These are phyloP conservation scores for Nasonia longicornis DNA, from an alignment of 1,140 invertebrate species.

Conservation along the genomic window DNA sequence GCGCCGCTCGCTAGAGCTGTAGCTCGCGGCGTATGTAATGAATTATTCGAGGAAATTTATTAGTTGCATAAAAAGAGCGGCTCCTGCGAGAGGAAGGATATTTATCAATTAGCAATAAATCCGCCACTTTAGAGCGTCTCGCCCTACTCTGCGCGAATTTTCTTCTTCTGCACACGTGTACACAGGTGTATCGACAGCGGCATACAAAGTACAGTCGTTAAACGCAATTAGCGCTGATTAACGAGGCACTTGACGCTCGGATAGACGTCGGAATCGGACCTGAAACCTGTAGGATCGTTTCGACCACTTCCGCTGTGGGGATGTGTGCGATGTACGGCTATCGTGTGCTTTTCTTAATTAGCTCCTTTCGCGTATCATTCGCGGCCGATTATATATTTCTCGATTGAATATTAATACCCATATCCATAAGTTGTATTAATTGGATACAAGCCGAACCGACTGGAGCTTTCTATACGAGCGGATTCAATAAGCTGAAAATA, in stretches of 20 bases:
- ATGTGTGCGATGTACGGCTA: neutral
- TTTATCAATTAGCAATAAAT: slow-evolving; percentile 45
- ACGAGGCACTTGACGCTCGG: slow-evolving; percentile 16
- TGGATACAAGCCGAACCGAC: too few species aligned
- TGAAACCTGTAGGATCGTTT: neutral
- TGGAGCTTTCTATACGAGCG: too few species aligned
- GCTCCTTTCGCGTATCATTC: neutral
- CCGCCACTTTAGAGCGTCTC: slow-evolving; percentile 1
- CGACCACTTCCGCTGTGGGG: neutral
- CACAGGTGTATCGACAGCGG: slow-evolving; percentile 19
- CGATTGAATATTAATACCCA: neutral
- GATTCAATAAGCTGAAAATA: too few species aligned
- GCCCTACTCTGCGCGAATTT: neutral
- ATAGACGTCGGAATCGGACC: neutral
- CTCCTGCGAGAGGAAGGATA: slow-evolving; percentile 14
- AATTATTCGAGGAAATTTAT: slow-evolving; percentile 42
- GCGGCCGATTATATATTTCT: neutral
- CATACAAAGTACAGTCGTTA: slow-evolving; percentile 32
- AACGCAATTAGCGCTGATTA: slow-evolving; percentile 31
- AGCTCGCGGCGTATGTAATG: slow-evolving; percentile 24
- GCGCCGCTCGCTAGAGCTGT: neutral
- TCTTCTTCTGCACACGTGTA: neutral
- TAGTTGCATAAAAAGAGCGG: slow-evolving; percentile 10
- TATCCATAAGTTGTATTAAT: too few species aligned
- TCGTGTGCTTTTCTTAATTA: neutral